A percentile compares a stretch with the other conserved stretches of the same genome.
Evolutionary conservation across 2,797 vertebrate genomes (phyloP).

Genomic region (Craterocephalus amniculus): DNA sequence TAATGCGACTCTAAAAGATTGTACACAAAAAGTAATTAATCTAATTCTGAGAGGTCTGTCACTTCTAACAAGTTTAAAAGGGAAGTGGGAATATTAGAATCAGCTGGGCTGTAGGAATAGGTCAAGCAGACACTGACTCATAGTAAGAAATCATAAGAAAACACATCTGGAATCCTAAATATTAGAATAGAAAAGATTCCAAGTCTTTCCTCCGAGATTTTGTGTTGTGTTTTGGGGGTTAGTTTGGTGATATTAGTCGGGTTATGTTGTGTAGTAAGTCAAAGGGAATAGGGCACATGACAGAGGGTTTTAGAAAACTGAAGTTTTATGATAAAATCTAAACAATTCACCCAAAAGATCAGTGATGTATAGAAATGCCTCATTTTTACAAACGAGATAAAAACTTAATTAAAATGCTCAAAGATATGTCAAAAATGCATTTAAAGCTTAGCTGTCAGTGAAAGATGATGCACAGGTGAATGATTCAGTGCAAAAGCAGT

Average conservation of each 20-base stretch:
- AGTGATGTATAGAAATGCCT: background rate
- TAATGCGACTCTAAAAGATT: background rate
- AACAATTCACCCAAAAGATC: background rate
- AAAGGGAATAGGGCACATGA: too few species aligned
- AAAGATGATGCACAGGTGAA: background rate
- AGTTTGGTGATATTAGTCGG: background rate
- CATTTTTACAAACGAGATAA: background rate
- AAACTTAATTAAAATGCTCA: background rate
- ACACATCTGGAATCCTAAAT: background rate
- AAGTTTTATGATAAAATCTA: background rate
- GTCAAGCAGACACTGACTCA: background rate
- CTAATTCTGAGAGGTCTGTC: background rate
- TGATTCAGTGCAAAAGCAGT: background rate
- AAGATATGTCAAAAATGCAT: background rate
- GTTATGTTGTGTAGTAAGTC: constrained; percentile 6
- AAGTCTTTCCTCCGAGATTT: background rate
- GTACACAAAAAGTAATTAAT: background rate
- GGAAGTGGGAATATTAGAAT: background rate
- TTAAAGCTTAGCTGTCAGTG: background rate
- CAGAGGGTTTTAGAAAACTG: background rate
- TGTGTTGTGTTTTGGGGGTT: background rate
- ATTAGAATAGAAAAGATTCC: background rate
- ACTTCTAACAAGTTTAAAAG: background rate
- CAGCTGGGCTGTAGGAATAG: background rate
- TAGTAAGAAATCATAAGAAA: background rate